Evolutionary conservation across 1,140 invertebrate genomes (phyloP), one percentile per base, ranked within the genome.

Genomic region (Papilio dardanus): DNA sequence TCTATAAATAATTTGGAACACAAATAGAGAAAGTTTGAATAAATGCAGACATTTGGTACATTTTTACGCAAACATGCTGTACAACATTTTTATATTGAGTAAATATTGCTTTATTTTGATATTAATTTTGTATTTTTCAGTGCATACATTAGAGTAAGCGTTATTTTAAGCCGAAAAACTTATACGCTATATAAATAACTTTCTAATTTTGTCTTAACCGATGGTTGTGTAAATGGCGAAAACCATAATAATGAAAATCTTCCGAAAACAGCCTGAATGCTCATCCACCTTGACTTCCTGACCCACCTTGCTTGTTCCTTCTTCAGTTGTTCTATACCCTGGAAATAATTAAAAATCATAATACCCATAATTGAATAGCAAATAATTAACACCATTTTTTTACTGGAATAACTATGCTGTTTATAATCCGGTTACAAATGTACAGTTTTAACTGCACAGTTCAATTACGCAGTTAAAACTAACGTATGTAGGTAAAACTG

Each of bases 241-340:
- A 99, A 98, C 98, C 98, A 99, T 7, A 96, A 95, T 54, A 99
- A 90, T 0, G 97, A 98, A 92, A 99, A 99, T 66, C 97, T 94
- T 35, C 98, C 98, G 93, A 99, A 99, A 1, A 99, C 98, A 3
- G 97, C 96, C 87, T 99, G 97, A 78, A 99, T 96, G 82, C 97
- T 99, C 94, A 98, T 97, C 97, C 98, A 98, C 66, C 97, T 94
- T 0, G 97, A 98, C 81, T 98, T 98, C 80, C 97, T 97, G 19
- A 97, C 96, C 97, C 98, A 99, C 14, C 97, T 94, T 0, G 97
- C 97, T 90, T 98, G 96, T 89, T 99, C 98, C 87, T 98, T 98
- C 93, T 99, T 99, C 81, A 99, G 90, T 93, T 98, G 97, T 89
- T 99, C 98, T 81, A 99, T 99, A 42, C 98, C 98, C 97, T 98